These are phyloP conservation scores for Leucopsar rothschildi DNA, from an alignment of 2,113 vertebrate species.

Conservation along the genomic window DNA sequence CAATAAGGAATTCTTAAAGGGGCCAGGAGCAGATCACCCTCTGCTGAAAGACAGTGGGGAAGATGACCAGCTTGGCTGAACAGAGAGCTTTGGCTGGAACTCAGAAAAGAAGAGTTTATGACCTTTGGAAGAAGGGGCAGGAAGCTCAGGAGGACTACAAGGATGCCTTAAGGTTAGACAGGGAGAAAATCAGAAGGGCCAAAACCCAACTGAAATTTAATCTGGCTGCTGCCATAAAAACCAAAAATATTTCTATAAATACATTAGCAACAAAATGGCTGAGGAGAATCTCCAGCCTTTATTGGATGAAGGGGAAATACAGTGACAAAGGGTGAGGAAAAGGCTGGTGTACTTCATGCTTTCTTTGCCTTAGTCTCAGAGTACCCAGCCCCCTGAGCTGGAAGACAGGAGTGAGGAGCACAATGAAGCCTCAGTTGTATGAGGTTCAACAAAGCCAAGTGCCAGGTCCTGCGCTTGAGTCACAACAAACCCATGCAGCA, in stretches of 20 bases:
- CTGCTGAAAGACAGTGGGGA: neutral
- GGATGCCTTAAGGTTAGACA: neutral
- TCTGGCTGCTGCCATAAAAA: neutral
- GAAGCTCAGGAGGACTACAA: neutral
- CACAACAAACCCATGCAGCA: neutral
- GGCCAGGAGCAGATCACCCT: neutral
- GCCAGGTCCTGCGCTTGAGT: neutral
- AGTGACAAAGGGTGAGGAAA: neutral
- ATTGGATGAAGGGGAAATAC: neutral
- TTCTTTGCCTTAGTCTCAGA: neutral
- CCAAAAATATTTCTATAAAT: neutral
- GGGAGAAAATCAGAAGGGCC: neutral
- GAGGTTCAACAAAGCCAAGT: neutral
- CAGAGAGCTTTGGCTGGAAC: neutral
- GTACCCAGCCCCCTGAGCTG: neutral
- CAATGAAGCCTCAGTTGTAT: neutral
- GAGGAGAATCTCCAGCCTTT: neutral
- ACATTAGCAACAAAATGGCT: neutral
- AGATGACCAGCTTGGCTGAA: neutral
- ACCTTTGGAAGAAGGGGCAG: neutral
- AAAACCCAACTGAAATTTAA: neutral
- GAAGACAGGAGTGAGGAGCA: neutral
- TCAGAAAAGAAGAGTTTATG: neutral
- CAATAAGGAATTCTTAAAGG: neutral
- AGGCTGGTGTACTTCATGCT: neutral